Evolutionary conservation across 1,140 invertebrate species (phyloP), one percentile per base, ranked within the genome.

Genomic region (Drosophila teissieri): DNA sequence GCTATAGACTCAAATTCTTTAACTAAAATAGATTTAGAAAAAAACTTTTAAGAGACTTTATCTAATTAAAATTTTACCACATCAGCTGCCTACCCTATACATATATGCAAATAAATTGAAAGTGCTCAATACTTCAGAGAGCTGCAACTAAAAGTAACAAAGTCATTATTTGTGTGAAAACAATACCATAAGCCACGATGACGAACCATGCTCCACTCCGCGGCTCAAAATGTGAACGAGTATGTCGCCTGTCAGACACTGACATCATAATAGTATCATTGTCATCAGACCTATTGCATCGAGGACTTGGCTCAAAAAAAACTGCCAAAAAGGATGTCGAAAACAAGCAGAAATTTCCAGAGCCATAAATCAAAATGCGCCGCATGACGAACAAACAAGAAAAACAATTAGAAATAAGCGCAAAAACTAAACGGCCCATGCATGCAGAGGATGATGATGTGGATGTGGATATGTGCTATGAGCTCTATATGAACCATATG

Each of bases 231-330:
- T 40, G 64, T 73, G 81, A 77, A 88, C 64, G 72, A 88, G 65
- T 80, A 39, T 88, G 83, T 89, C 57, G 76, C 64, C 64, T 89
- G 84, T 88, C 84, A 74, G 68, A 52, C 73, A 74, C 53, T 84
- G 85, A 89, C 84, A 89, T 78, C 84, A 89, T 89, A 89, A 89
- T 89, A 89, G 80, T 80, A 80, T 89, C 80, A 78, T 89, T 88
- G 84, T 83, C 83, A 89, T 61, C 76, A 70, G 48, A 49, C 46
- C 73, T 64, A 74, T 64, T 80, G 81, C 58, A 73, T 14, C n/a
- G 17, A 19, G 27, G 34, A 36, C 15, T 60, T 45, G 27, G 45
- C 24, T 61, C 39, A 17, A 46, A 34, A 27, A 19, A 19, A n/a
- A 40, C 27, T 48, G 58, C 40, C 60, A 37, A 67, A 73, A 65